Evolutionary conservation across 1,140 invertebrate genomes (phyloP), one percentile per base, ranked within the genome.

Genomic region (Drosophila sulfurigaster): DNA sequence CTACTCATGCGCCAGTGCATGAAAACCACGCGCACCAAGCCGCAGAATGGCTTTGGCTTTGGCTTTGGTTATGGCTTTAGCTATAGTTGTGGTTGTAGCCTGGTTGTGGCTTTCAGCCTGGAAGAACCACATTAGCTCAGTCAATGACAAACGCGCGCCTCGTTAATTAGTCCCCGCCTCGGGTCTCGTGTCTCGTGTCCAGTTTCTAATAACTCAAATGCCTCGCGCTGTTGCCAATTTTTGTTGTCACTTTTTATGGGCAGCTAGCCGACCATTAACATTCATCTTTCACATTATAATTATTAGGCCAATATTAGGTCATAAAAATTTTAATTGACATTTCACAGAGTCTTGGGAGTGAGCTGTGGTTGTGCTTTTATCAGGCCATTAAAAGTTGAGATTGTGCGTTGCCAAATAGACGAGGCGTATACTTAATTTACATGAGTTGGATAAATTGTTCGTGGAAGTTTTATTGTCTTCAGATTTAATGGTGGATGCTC

Each of bases 241-340:
- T 62, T 51, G 67, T 68, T 54, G 52, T 72, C 60, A 11, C n/a
- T 72, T 87, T 78, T 79, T 57, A 82, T 67, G 45, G 59, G 35
- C 6, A 38, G 32, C 58, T 54, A 25, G 6, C 51, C 56, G 30
- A 5, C 51, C 59, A 89, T 89, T 74, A 87, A 87, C 79, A 72
- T 65, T 76, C 75, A 88, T 83, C 75, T 59, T 73, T 13, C 30
- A 52, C 45, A 67, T 72, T 65, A 89, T 87, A 72, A 83, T 89
- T 83, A 87, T 89, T 69, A 66, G 82, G 52, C 77, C 80, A 82
- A 83, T 87, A 87, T 83, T 54, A 70, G 67, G 70, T 57, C 74
- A 83, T 87, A 45, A 89, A 66, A 56, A 64, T 75, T 83, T 83
- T 87, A 89, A 87, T 87, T 83, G 81, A 56, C 65, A 43, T 75